Conservation (phyloP, 2,797 vertebrate species). For the Synanceia verrucosa region DNA sequence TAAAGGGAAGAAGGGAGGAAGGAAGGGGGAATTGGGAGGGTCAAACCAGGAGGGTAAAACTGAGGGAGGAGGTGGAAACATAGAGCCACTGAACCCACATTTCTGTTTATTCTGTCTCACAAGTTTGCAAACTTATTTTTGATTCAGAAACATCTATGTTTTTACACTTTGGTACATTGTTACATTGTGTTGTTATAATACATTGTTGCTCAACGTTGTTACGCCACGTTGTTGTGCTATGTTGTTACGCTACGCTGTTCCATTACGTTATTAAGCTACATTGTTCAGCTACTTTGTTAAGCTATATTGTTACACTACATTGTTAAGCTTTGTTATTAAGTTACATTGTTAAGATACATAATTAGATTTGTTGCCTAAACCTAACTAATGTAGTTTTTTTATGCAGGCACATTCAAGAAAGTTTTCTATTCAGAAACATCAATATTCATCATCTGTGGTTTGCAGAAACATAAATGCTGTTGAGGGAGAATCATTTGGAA, state of each 20-base stretch:
- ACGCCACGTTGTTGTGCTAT: fast-evolving
- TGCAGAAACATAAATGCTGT: not conserved
- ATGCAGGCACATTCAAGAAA: too few species aligned
- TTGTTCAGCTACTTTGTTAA: too few species aligned
- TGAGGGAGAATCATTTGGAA: not conserved
- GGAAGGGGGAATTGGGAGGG: slow-evolving; percentile 37
- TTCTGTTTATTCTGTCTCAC: not conserved
- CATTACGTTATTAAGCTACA: fast-evolving
- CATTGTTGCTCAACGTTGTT: too few species aligned
- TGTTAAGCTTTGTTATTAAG: too few species aligned
- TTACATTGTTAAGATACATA: too few species aligned
- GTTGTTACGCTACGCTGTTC: fast-evolving
- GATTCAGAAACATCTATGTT: not conserved
- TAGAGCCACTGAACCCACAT: not conserved
- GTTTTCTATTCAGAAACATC: not conserved
- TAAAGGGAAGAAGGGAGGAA: slow-evolving; percentile 7
- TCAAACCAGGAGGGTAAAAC: slow-evolving; percentile 34
- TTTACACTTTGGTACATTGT: too few species aligned
- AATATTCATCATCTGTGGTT: not conserved
- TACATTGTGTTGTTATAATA: too few species aligned
- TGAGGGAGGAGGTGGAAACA: slow-evolving; percentile 30
- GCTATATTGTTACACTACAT: too few species aligned
- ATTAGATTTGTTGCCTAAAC: too few species aligned
- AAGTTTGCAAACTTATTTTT: not conserved
- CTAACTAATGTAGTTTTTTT: too few species aligned